These are phyloP conservation scores for Hypolimnas misippus DNA, from an alignment of 2,888 invertebrate species.

Conservation along the genomic window DNA sequence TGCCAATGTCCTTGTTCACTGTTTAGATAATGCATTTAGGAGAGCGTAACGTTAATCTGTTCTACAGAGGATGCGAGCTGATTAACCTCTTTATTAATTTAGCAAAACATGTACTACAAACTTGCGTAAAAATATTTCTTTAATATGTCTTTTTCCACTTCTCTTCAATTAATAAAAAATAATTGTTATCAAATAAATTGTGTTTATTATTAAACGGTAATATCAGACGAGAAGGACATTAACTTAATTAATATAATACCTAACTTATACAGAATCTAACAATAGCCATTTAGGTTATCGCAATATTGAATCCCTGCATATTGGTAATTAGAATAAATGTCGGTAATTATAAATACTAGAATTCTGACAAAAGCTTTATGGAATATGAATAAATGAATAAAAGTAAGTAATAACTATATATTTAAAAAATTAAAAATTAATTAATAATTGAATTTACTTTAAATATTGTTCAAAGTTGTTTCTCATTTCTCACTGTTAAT, in stretches of 20 bases:
- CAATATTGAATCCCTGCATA: constrained; percentile 13
- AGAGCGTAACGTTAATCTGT: background rate
- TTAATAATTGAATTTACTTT: too few relatives aligned
- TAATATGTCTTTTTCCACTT: too few relatives aligned
- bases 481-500: background rate
- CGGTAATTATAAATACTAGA: background rate
- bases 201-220: background rate
- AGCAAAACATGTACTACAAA: background rate
- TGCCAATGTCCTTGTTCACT: too few relatives aligned
- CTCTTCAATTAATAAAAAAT: background rate
- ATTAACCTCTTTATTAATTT: background rate
- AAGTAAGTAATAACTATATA: background rate
- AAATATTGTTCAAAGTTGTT: too few relatives aligned
- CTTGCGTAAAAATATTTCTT: too few relatives aligned
- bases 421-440: too few relatives aligned
- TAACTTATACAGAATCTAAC: constrained; percentile 3
- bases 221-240: background rate
- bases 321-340: background rate
- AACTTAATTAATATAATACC: constrained; percentile 3
- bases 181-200: background rate
- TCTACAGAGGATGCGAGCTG: background rate
- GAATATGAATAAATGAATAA: background rate
- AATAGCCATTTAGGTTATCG: constrained; percentile 20
- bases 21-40: background rate
- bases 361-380: background rate